Conservation (phyloP, 2,888 invertebrate genomes). For the Sarcophaga rosellei region DNA sequence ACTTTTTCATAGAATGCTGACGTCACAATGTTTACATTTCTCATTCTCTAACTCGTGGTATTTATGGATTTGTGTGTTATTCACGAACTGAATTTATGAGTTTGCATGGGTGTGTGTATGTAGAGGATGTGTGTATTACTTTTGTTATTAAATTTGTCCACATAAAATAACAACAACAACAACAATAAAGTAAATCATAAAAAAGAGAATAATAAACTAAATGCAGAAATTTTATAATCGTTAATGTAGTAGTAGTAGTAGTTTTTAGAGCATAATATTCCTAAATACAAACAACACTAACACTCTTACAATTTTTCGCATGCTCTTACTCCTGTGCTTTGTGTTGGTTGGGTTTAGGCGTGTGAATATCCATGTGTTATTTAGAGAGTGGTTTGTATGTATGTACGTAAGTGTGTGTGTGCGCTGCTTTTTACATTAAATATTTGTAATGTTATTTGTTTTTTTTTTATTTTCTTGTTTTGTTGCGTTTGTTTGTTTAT, state of each 20-base stretch:
- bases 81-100: too few species aligned
- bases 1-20: background rate
- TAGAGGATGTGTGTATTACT: background rate
- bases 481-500: slow-evolving; percentile 37
- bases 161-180: slow-evolving; percentile 10
- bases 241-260: slow-evolving; percentile 49
- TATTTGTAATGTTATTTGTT: slow-evolving; percentile 14
- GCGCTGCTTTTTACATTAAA: slow-evolving; percentile 39
- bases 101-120: slow-evolving; percentile 1
- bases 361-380: slow-evolving; percentile 27
- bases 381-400: background rate
- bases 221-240: slow-evolving; percentile 44
- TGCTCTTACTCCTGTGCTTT: too few species aligned
- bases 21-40: too few species aligned
- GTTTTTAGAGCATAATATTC: slow-evolving; percentile 48
- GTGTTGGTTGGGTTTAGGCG: slow-evolving; percentile 20
- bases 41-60: too few species aligned
- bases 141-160: slow-evolving; percentile 36
- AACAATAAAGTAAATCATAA: slow-evolving; percentile 8
- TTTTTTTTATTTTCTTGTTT: background rate
- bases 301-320: background rate
- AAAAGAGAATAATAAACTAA: slow-evolving; percentile 21
- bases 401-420: background rate
- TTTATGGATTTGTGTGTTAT: too few species aligned
- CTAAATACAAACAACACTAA: slow-evolving; percentile 13